Conservation (phyloP, 2,113 vertebrate genomes). For the Hyperopisus bebe region DNA sequence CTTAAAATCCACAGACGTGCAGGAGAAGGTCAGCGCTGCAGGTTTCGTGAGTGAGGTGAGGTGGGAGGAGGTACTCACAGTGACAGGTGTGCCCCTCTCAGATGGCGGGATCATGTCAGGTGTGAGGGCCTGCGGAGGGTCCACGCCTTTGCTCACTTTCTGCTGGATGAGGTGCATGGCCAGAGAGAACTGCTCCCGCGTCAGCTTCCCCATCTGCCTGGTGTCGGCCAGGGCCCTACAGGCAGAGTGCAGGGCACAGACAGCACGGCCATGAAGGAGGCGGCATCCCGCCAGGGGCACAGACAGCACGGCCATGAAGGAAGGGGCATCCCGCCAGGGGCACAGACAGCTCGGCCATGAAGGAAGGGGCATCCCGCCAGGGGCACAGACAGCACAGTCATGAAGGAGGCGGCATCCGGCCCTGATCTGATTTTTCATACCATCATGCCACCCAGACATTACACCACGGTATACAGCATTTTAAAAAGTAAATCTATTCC, state of each 20-base stretch:
- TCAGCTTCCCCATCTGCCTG: constrained; percentile 86
- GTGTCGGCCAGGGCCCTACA: constrained; percentile 90
- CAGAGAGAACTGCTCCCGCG: constrained; percentile 86
- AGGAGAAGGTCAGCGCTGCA: neutral
- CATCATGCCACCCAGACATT: neutral
- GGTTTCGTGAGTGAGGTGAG: neutral
- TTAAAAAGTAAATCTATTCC: neutral
- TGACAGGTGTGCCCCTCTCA: constrained; percentile 75
- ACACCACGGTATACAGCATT: neutral
- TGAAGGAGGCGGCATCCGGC: neutral
- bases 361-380: neutral
- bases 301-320: neutral
- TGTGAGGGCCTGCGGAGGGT: constrained; percentile 82
- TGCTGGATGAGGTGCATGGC: constrained; percentile 96
- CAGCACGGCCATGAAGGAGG: no score
- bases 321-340: rapidly evolving
- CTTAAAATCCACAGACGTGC: neutral
- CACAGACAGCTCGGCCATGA: neutral
- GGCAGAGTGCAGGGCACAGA: neutral
- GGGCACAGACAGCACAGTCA: neutral
- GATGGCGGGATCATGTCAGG: constrained; percentile 92
- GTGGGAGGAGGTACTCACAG: constrained; percentile 55
- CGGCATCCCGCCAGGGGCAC: neutral
- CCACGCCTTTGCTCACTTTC: constrained; percentile 91
- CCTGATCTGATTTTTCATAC: neutral